Base-by-base conservation (phyloP, 2,113 vertebrate species). In the Rousettus leschenaultii region DNA sequence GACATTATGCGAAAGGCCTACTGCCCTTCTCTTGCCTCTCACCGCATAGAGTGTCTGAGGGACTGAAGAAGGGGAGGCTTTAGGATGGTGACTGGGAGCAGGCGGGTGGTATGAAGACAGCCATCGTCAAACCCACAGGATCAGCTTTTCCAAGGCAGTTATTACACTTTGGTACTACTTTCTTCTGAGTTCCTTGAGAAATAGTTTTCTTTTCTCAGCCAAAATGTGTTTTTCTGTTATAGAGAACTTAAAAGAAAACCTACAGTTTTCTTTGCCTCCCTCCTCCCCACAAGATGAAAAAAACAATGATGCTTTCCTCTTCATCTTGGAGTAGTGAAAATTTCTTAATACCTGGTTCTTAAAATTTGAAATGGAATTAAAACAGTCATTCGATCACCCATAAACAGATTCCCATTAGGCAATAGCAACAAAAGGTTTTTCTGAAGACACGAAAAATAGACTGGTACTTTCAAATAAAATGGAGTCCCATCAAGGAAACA, bases 211-310 rank as follows among this genome's bases (percentile, higher is more conserved):
- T 89, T 95, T 94, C 82, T 95, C 82, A 82, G 53, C 28, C 57
- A 79, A 35, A 92, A 45, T n/a, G 51, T 78, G 13, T 88, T 85
- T 95, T 91, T 90, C 22, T 91, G 21, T 93, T 73, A 71, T 18
- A 84, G 14, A 63, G 6, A 92, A 73, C 48, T 66, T 93, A 28
- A 97, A 96, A 89, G 63, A 88, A 94, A 80, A 84, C 48, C 21
- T 48, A 26, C 3, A 82, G n/a, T 74, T 93, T 86, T 40, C 14
- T 79, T 95, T 91, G 15, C 14, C 33, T 57, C 65, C 48, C 19
- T 57, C 40, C 22, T 14, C 6, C 28, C 19, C 4, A 22, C 43
- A 13, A 65, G 28, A 85, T 79, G 9, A 73, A 87, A n/a, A n/a
- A 90, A 74, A n/a, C 21, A 74, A 71, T 75, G 63, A 40, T 86